Percentiles rank a stretch among this genome's conserved stretches.
Evolutionary conservation across 1,140 invertebrate species (phyloP).

Genomic region (Drosophila kikkawai): DNA sequence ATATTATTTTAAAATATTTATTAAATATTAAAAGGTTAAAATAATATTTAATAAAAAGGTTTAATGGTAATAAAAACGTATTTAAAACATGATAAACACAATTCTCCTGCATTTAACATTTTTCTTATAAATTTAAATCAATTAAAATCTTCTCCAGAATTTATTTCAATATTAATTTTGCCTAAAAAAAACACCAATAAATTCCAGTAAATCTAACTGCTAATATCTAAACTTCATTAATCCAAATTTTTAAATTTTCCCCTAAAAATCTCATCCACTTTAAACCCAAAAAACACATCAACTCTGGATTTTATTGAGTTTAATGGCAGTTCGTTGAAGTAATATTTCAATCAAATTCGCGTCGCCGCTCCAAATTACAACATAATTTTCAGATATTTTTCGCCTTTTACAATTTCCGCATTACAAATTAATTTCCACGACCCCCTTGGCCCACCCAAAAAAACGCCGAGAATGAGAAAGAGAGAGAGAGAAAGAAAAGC

Average conservation of each 20-base stretch:
- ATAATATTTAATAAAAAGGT: background rate
- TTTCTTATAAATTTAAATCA: background rate
- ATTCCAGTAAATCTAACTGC: fast-evolving
- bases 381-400: slow-evolving; percentile 51
- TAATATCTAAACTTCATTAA: no score
- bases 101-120: background rate
- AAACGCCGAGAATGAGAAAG: no score
- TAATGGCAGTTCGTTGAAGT: slow-evolving; percentile 30
- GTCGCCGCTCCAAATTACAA: slow-evolving; percentile 63
- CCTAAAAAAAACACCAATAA: background rate
- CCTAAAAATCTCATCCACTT: background rate
- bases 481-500: background rate
- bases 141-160: background rate
- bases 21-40: background rate
- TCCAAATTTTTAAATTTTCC: background rate
- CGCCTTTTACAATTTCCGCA: slow-evolving; percentile 66
- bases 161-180: background rate
- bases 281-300: slow-evolving; percentile 6
- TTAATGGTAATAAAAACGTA: background rate
- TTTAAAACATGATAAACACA: background rate
- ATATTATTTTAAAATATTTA: background rate
- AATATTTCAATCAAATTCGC: slow-evolving; percentile 63
- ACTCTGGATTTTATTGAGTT: background rate
- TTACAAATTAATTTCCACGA: slow-evolving; percentile 70
- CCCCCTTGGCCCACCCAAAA: background rate